Evolutionary conservation across 1,140 invertebrate genomes (phyloP), one percentile per base, ranked within the genome.

Genomic region (Orchesella cincta): DNA sequence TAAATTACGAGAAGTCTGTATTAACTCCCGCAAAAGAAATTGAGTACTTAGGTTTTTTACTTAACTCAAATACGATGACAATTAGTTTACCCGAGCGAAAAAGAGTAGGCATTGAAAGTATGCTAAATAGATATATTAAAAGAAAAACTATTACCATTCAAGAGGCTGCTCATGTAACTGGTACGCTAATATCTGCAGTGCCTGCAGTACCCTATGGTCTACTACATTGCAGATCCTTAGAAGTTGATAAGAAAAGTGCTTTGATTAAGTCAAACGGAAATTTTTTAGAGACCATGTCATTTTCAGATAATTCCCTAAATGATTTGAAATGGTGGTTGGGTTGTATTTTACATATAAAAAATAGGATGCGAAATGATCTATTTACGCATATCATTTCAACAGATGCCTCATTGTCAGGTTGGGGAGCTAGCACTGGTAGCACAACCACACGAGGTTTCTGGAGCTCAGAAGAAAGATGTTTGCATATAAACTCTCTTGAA

Each of bases 11-110:
- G 3, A 79, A 79, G 26, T 79, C 78, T 0, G 0, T 26, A 23
- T 23, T 71, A 12, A 35, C 26, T 23, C 78, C 78, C 1, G 20
- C 51, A n/a, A 34, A 74, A 23, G 3, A 29, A 52, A 39, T 74
- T 18, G 51, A 36, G 28, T 79, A 74, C 71, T 75, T 79, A 51
- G 78, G 78, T 46, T 79, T 77, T 73, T 12, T 72, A 1, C 75
- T 74, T 51, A 51, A 77, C 33, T 39, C 76, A 1, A 8, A n/a
- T 8, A 31, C 18, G 0, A 71, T 80, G 78, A 20, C 46, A 0
- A 39, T 76, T 8, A 16, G 0, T 0, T 23, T 79, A 1, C 29
- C 72, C 0, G 26, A 67, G 16, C 3, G 16, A 77, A 77, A 52
- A 73, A n/a, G 16, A 0, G 31, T 16, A n/a, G 51, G 20, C 26